Percentiles rank a stretch among this genome's conserved stretches.
Conservation (phyloP, 2,113 vertebrate genomes). For the Leptobrachium leishanense region DNA sequence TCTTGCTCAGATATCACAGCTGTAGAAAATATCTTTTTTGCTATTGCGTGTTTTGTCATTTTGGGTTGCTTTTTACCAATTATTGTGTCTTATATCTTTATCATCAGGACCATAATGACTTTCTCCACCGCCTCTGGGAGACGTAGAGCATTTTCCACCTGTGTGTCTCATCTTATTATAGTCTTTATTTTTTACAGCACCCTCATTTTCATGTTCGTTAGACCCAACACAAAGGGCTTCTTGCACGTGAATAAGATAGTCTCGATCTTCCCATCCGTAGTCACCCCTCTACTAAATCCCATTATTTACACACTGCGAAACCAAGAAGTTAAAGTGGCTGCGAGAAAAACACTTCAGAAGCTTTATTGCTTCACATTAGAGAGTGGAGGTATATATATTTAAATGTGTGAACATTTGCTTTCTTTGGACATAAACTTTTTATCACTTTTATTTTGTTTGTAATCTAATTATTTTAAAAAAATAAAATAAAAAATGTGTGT, state of each 20-base stretch:
- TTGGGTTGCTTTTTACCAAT: slow-evolving; percentile 22
- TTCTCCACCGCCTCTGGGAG: neutral
- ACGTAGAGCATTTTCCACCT: slow-evolving; percentile 27
- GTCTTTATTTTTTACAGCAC: slow-evolving; percentile 26
- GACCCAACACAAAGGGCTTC: slow-evolving; percentile 1
- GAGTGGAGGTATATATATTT: too few relatives aligned
- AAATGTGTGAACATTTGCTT: too few relatives aligned
- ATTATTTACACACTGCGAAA: slow-evolving; percentile 33
- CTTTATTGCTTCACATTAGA: neutral
- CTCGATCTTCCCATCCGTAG: slow-evolving; percentile 20
- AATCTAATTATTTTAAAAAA: too few relatives aligned
- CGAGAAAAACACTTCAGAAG: neutral
- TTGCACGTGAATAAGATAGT: slow-evolving; percentile 12
- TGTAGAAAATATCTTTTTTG: neutral
- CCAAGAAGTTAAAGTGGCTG: slow-evolving; percentile 11
- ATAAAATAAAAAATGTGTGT: too few relatives aligned
- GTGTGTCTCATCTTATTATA: slow-evolving; percentile 17
- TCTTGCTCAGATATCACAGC: slow-evolving; percentile 8
- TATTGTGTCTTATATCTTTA: slow-evolving; percentile 12
- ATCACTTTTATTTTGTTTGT: too few relatives aligned
- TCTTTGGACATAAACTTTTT: too few relatives aligned
- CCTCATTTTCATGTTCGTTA: slow-evolving; percentile 28
- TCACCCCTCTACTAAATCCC: slow-evolving; percentile 29
- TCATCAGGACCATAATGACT: slow-evolving; percentile 3
- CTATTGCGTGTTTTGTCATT: slow-evolving; percentile 3